Evolutionary conservation across 2,113 vertebrate species (phyloP), one percentile per base, ranked within the genome.

Genomic region (Carassius carassius): DNA sequence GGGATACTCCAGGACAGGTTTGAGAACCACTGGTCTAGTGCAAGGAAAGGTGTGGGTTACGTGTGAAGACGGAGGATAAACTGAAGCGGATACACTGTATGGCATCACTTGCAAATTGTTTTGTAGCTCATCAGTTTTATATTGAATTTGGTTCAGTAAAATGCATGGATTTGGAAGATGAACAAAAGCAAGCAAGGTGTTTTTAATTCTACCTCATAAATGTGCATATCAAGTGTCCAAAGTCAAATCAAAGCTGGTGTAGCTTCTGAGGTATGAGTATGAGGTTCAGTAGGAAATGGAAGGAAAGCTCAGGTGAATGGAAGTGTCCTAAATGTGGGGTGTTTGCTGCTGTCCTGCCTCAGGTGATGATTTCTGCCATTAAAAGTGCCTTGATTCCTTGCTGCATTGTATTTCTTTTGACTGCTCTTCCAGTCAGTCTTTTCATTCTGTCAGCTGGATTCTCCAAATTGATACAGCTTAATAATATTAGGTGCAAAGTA

Each of bases 301-400:
- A 21, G 41, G 41, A 49, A n/a, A 51, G 9, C 62, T 69, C 62
- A 29, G 77, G 58, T 14, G 8, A n/a, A 62, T n/a, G n/a, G n/a
- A n/a, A n/a, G n/a, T n/a, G n/a, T 67, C 70, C 76, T 29, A 12
- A 11, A 29, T 86, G 84, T 23, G 73, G 70, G 78, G 65, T 90
- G 51, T 87, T 89, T 90, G 90, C 90, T 89, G 56, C 87, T 86
- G 93, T 94, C 83, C 88, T 63, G 88, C 90, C 90, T 19, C 92
- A 92, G 92, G 94, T 94, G 90, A 78, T 93, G 92, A 92, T 94
- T 93, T 93, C 92, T 95, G 92, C 93, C 90, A 93, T 90, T 91
- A 91, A 88, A 93, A 93, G 90, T 93, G 92, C 92, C 92, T 93
- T 92, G 89, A 89, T 78, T 84, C 23, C 70, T 51, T 8, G 3